Evolutionary conservation across 2,113 vertebrate genomes (phyloP).

Genomic region (Eclectus roratus): DNA sequence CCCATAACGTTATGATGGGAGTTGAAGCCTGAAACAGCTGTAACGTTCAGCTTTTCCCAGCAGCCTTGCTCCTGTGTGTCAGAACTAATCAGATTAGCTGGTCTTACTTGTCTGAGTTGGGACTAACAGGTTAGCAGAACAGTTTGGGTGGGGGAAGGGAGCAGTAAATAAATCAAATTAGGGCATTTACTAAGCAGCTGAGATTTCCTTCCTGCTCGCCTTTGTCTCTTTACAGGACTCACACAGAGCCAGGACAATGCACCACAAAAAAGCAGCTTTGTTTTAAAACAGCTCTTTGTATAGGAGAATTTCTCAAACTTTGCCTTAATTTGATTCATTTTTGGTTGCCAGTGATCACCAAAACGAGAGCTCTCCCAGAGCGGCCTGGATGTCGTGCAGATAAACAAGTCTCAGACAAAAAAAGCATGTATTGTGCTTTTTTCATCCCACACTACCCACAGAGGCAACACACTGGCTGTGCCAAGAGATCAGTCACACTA

Average conservation of each 20-base stretch:
- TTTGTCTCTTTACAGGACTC: slow-evolving; percentile 44
- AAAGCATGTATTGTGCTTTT: slow-evolving; percentile 26
- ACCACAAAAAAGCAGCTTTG: slow-evolving; percentile 36
- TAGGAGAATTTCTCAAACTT: slow-evolving; percentile 17
- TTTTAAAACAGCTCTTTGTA: slow-evolving; percentile 44
- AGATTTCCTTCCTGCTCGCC: slow-evolving; percentile 28
- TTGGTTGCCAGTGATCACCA: background rate
- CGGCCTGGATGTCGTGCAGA: background rate
- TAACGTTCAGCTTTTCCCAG: slow-evolving; percentile 23
- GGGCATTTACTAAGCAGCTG: slow-evolving; percentile 48
- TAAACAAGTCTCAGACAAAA: slow-evolving; percentile 39
- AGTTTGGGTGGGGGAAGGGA: slow-evolving; percentile 53
- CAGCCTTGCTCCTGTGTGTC: slow-evolving; percentile 53
- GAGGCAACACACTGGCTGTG: slow-evolving; percentile 1
- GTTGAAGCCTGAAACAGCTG: slow-evolving; percentile 25
- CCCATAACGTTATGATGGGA: background rate
- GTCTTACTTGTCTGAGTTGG: slow-evolving; percentile 57
- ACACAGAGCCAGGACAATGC: slow-evolving; percentile 54
- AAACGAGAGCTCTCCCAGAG: background rate
- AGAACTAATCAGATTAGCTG: slow-evolving; percentile 65
- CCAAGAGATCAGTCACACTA: background rate
- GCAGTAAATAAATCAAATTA: slow-evolving; percentile 51
- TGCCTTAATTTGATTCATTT: slow-evolving; percentile 32
- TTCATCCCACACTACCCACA: background rate
- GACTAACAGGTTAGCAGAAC: slow-evolving; percentile 60